These are phyloP conservation scores for Cyanoderma ruficeps DNA, from an alignment of 2,113 vertebrate species.

Conservation along the genomic window DNA sequence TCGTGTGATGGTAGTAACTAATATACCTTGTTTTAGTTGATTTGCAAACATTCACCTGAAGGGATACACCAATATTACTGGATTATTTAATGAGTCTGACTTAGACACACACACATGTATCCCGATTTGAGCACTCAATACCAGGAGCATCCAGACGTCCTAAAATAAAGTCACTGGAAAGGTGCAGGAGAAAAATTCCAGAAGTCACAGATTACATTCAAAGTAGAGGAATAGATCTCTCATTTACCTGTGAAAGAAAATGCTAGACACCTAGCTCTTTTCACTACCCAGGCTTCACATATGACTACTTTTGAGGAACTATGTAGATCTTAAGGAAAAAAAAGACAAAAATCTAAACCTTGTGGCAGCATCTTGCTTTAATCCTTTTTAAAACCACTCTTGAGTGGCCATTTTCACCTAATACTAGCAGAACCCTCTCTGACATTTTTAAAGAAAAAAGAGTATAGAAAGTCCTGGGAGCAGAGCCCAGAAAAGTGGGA, in stretches of 20 bases:
- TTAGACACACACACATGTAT: not conserved
- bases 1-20: not conserved
- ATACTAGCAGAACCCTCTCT: not conserved
- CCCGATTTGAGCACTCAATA: not conserved
- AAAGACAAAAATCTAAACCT: not conserved
- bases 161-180: not conserved
- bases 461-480: not conserved
- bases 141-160: not conserved
- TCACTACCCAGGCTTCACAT: not conserved
- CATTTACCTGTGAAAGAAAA: not conserved
- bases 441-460: not conserved
- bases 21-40: not conserved
- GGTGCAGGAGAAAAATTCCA: fast-evolving
- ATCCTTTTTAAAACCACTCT: not conserved
- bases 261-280: not conserved
- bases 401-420: not conserved
- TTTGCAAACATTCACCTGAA: not conserved
- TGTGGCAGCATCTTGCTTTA: not conserved
- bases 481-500: not conserved
- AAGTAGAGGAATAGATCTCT: not conserved
- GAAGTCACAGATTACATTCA: not conserved
- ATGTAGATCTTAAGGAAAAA: not conserved
- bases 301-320: not conserved
- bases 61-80: not conserved
- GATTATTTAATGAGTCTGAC: not conserved